phyloP scores from a whole-genome alignment of 1,140 invertebrate species.

The Acromyrmex echinatior region DNA sequence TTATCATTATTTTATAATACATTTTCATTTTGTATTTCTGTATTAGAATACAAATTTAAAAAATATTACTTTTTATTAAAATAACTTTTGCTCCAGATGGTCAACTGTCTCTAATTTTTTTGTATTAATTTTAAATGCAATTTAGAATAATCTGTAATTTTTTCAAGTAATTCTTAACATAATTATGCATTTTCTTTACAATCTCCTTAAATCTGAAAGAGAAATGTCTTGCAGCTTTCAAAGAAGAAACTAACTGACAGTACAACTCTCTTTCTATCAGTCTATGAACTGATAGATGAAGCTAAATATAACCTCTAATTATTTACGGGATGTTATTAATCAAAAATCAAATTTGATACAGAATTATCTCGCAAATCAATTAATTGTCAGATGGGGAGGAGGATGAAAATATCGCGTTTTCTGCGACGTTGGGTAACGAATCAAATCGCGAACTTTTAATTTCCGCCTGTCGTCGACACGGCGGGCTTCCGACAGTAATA shows the following conservation, averaged over 20 bases:
- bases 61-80: no score
- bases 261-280: not conserved
- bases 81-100: no score
- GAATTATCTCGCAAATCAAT: slow-evolving; percentile 12
- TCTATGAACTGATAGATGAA: not conserved
- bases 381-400: not conserved
- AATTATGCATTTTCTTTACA: no score
- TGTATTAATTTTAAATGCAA: no score
- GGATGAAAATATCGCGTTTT: slow-evolving; percentile 52
- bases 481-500: slow-evolving; percentile 33
- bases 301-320: not conserved
- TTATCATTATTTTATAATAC: no score
- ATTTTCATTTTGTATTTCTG: no score
- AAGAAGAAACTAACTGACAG: not conserved
- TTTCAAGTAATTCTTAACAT: no score
- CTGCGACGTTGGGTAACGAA: slow-evolving; percentile 25
- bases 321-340: slow-evolving; percentile 32
- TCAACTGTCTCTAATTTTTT: no score
- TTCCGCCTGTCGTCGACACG: slow-evolving; percentile 51
- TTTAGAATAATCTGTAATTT: no score
- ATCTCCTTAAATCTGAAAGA: not conserved
- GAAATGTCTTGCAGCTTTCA: not conserved
- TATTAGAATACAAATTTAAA: no score
- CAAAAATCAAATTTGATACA: slow-evolving; percentile 46
- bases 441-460: slow-evolving; percentile 62